phyloP scores from a whole-genome alignment of 2,113 vertebrate genomes.

The Oreochromis spilurus region DNA sequence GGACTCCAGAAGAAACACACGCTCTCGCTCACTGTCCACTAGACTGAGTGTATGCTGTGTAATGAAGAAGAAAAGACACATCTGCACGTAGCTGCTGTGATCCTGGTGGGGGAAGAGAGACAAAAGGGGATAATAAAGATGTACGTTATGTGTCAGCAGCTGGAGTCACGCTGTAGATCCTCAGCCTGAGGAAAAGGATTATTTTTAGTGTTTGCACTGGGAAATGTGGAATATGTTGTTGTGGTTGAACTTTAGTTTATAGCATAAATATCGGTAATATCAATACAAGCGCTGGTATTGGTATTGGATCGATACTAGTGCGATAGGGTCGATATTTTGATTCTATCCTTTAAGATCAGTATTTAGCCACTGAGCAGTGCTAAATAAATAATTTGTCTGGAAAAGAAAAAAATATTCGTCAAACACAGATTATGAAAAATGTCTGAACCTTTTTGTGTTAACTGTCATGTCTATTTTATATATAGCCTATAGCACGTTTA shows the following conservation, averaged over 20 bases:
- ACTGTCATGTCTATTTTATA: background rate
- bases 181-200: background rate
- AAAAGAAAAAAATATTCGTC: background rate
- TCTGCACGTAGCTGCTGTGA: constrained; percentile 51
- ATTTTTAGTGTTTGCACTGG: background rate
- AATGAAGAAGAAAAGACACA: constrained; percentile 73
- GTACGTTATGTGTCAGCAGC: background rate
- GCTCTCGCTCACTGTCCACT: background rate
- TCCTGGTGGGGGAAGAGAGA: constrained; percentile 7
- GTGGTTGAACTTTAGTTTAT: background rate
- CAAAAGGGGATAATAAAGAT: background rate
- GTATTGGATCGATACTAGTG: background rate
- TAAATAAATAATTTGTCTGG: background rate
- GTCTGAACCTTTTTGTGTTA: background rate
- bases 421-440: background rate
- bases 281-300: background rate
- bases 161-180: background rate
- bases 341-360: background rate
- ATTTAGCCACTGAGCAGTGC: background rate
- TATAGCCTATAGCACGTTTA: background rate
- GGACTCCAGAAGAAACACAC: constrained; percentile 56
- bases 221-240: background rate
- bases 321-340: background rate
- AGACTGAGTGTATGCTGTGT: constrained; percentile 60
- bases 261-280: background rate